Conservation (phyloP, 1,140 invertebrate species). For the Hestina assimilis region DNA sequence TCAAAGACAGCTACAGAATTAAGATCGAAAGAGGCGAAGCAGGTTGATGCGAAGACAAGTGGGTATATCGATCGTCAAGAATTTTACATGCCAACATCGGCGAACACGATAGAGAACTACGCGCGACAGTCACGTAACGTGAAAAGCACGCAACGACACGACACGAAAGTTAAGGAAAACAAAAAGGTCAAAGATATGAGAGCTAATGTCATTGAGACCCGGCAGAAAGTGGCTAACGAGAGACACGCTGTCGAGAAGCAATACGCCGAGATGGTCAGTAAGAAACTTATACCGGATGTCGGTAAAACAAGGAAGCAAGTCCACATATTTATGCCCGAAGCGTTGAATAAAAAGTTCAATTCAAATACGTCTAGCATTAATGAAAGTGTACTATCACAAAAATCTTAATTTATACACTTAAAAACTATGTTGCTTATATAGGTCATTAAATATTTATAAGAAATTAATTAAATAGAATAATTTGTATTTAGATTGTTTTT, state of each 20-base stretch:
- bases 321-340: constrained; percentile 84
- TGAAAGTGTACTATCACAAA: constrained; percentile 61
- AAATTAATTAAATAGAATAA: no score
- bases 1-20: constrained; percentile 56
- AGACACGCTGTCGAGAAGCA: constrained; percentile 63
- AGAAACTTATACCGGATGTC: constrained; percentile 66
- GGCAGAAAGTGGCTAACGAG: constrained; percentile 57
- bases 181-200: constrained; percentile 56
- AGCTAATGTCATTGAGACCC: constrained; percentile 49
- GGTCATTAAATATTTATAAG: no score
- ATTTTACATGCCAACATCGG: constrained; percentile 60
- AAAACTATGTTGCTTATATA: background rate
- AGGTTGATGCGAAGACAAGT: constrained; percentile 39
- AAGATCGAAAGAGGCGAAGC: constrained; percentile 44
- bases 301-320: constrained; percentile 78
- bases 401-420: constrained; percentile 27
- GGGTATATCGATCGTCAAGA: constrained; percentile 63
- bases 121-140: constrained; percentile 69
- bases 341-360: constrained; percentile 66
- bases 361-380: constrained; percentile 41
- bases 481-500: no score
- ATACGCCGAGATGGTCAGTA: constrained; percentile 68
- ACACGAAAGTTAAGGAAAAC: constrained; percentile 52
- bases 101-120: constrained; percentile 71
- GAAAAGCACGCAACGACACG: constrained; percentile 58